phyloP scores from a whole-genome alignment of 1,140 invertebrate species.

The Monomorium pharaonis region DNA sequence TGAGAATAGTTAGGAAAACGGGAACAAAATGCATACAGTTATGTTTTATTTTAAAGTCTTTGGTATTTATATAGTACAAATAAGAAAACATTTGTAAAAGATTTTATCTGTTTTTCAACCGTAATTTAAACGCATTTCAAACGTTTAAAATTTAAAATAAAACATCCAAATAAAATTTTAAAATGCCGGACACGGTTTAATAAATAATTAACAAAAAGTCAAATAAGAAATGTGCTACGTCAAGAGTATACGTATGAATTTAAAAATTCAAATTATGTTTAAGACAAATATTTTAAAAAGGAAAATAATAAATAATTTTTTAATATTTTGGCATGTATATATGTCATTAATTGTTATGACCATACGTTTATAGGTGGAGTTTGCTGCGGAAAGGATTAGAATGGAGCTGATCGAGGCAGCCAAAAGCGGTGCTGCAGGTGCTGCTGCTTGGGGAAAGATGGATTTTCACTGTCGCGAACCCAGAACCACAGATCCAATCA shows the following conservation, averaged over 20 bases:
- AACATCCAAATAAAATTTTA: not conserved
- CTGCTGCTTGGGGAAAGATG: slow-evolving; percentile 94
- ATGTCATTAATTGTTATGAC: not conserved
- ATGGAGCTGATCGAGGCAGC: slow-evolving; percentile 96
- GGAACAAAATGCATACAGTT: not conserved
- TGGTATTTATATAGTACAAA: not conserved
- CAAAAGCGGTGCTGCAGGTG: slow-evolving; percentile 92
- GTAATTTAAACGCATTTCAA: too few species aligned
- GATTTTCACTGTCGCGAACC: slow-evolving; percentile 96
- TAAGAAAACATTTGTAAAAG: not conserved
- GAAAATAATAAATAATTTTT: not conserved
- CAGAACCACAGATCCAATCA: slow-evolving; percentile 94
- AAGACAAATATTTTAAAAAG: not conserved
- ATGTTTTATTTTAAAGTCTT: too few species aligned
- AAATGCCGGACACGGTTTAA: not conserved
- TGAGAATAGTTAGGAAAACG: slow-evolving; percentile 1
- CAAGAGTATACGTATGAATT: not conserved
- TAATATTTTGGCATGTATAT: not conserved
- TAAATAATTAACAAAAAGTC: not conserved
- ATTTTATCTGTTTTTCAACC: not conserved
- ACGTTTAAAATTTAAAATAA: not conserved
- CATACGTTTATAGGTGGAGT: slow-evolving; percentile 91
- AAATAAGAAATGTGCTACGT: not conserved
- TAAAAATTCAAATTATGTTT: not conserved
- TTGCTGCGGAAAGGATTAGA: slow-evolving; percentile 94